Base-by-base conservation (phyloP, 2,888 invertebrate species). In the Plusia festucae region DNA sequence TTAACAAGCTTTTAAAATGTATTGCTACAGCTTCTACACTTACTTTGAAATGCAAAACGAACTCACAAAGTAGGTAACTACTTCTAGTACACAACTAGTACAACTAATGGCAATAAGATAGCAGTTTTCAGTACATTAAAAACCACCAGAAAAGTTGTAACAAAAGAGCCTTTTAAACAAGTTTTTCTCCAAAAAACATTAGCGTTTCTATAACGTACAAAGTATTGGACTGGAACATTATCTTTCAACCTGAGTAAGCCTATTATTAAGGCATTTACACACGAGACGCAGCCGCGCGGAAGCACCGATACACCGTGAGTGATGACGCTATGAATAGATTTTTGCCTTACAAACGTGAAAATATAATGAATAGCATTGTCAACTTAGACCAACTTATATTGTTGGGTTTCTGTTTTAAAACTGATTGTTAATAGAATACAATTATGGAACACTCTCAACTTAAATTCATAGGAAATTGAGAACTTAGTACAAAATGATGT, bases 161-260 rank as follows among this genome's bases (percentile, higher is more conserved):
- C n/a, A n/a, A 40, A 40, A 40, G 15, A 11, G 13, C 15, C 40
- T 40, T 6, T 4, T n/a, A n/a, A 40, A n/a, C n/a, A 40, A n/a
- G n/a, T n/a, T 40, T 34, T 40, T 11, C 40, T 40, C 60, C n/a
- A 44, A 70, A 74, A 61, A 51, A 74, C 70, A 76, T 73, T 67
- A 79, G 57, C 56, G 65, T 24, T 9, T 69, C 71, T 74, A 61
- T 27, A 66, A 40, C 51, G 53, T 62, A 68, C 67, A 71, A 79
- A 79, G 68, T 75, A 66, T 71, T 69, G 58, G 51, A 44, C 53
- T 22, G 62, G 5, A 49, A 65, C 67, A 68, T 77, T 77, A 79
- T 79, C 89, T 89, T 88, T 89, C 89, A 60, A 85, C 82, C 79
- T 82, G 85, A 82, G 73, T 73, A 84, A 64, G 63, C 76, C 73